Base-by-base conservation (phyloP, 2,113 vertebrate species). In the Tylochromis polylepis region DNA sequence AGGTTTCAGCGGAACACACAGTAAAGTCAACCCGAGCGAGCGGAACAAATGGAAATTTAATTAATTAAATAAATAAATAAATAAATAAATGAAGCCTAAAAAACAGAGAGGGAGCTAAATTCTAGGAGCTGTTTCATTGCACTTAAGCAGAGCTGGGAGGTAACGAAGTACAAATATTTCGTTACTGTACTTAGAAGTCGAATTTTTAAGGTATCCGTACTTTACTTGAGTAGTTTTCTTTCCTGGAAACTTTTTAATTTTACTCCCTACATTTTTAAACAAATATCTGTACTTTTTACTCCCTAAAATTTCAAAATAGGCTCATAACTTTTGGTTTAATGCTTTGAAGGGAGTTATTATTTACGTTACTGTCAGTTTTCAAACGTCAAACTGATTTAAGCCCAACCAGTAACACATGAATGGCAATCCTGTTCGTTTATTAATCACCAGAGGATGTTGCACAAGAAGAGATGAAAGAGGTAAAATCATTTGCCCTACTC, bases 1-100 rank as follows among this genome's bases (percentile, higher is more conserved):
- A 18, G 57, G 5, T 87, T 95, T 88, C 20, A 89, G 65, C 83
- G 92, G 4, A 11, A 53, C 94, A 95, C 93, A 88, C 75, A 7
- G 41, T 46, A 27, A 72, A 72, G 67, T 46, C 38, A 72, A 72
- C 8, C 1, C 11, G 3, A 67, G 34, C 11, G 20, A 41, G 22
- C 67, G 8, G 38, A 72, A 46, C 22, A 72, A 72, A 72, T 72
- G 3, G 22, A 3, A 18, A 46, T 72, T 6, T 27, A 22, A 72
- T 72, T 72, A 46, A 72, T 46, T 46, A 72, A 72, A 46, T 24
- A 70, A 43, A 70, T 24, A 70, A 24, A 70, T 12, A 41, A 3
- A 11, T 4, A 41, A 4, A 11, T 11, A 11, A 41, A 41, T 43
- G 14, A 72, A 27, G 14, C 14, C 46, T 24, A 43, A 22, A 51